Conservation (phyloP, 2,888 invertebrate species). For the Diabrotica balteata region DNA sequence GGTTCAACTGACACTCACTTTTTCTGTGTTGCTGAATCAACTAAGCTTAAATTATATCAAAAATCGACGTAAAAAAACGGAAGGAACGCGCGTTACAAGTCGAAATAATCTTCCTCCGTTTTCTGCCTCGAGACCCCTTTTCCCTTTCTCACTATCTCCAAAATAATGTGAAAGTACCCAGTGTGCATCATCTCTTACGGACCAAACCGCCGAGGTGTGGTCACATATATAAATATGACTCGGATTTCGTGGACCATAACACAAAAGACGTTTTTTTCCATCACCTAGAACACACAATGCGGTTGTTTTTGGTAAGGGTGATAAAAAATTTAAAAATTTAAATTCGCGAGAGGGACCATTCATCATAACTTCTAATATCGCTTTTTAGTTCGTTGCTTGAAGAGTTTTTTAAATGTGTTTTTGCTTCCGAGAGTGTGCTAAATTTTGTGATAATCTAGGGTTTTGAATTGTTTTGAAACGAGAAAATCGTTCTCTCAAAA, state of each 20-base stretch:
- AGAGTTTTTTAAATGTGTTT: slow-evolving; percentile 2
- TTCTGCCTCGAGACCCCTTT: neutral
- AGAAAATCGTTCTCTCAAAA: no score
- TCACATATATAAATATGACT: slow-evolving; percentile 49
- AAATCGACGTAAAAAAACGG: slow-evolving; percentile 9
- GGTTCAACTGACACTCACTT: slow-evolving; percentile 2
- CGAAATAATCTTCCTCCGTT: slow-evolving; percentile 2
- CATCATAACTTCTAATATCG: slow-evolving; percentile 8
- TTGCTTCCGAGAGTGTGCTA: neutral
- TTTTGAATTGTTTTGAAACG: no score
- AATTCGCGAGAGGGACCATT: neutral
- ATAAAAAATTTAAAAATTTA: neutral
- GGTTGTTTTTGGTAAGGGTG: slow-evolving; percentile 45
- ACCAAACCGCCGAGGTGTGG: slow-evolving; percentile 44
- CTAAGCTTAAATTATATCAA: slow-evolving; percentile 19
- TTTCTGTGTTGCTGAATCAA: neutral
- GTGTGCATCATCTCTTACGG: slow-evolving; percentile 16
- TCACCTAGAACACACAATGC: slow-evolving; percentile 37
- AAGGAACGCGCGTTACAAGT: slow-evolving; percentile 11
- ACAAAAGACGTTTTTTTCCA: slow-evolving; percentile 43
- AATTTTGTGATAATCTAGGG: no score
- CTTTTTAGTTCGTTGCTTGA: slow-evolving; percentile 12
- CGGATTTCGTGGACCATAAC: slow-evolving; percentile 41
- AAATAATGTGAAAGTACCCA: slow-evolving; percentile 30
- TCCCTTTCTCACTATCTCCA: slow-evolving; percentile 9